Percentiles rank a stretch among this genome's conserved stretches.
These are phyloP conservation scores for Agrotis exclamationis DNA, from an alignment of 2,888 invertebrate species.

Conservation along the genomic window DNA sequence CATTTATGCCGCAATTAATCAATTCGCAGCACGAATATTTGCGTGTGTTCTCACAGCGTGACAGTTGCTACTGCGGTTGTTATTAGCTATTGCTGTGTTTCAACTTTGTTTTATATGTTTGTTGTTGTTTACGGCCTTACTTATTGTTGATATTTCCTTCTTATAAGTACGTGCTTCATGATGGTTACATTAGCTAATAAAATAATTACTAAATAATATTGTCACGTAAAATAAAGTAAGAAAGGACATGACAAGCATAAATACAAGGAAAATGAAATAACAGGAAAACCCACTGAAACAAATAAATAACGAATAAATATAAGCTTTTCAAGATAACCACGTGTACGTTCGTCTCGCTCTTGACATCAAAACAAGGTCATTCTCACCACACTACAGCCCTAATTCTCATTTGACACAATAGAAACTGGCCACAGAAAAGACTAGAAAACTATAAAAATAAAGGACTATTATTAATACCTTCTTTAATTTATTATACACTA, in stretches of 20 bases:
- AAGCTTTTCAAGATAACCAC: neutral
- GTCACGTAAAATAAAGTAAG: neutral
- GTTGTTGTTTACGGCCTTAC: neutral
- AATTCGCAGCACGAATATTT: constrained; percentile 51
- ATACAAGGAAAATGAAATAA: no score
- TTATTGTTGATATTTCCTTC: neutral
- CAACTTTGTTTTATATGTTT: constrained; percentile 10
- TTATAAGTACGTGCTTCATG: neutral
- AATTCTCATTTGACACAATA: no score
- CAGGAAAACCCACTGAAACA: no score
- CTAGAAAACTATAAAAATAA: neutral
- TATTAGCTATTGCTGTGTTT: constrained; percentile 29
- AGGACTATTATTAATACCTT: neutral
- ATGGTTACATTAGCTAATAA: neutral
- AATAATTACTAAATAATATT: neutral
- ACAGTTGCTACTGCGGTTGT: constrained; percentile 34
- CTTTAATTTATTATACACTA: no score
- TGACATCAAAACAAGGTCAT: no score
- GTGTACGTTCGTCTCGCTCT: neutral
- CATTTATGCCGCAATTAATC: constrained; percentile 53
- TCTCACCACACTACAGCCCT: neutral
- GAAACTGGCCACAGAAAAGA: neutral
- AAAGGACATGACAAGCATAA: no score
- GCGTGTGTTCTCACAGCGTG: constrained; percentile 50
- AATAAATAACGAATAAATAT: neutral